A percentile compares a stretch with the other conserved stretches of the same genome.
These are phyloP conservation scores for Slavum lentiscoides DNA, from an alignment of 2,888 invertebrate species.

Conservation along the genomic window DNA sequence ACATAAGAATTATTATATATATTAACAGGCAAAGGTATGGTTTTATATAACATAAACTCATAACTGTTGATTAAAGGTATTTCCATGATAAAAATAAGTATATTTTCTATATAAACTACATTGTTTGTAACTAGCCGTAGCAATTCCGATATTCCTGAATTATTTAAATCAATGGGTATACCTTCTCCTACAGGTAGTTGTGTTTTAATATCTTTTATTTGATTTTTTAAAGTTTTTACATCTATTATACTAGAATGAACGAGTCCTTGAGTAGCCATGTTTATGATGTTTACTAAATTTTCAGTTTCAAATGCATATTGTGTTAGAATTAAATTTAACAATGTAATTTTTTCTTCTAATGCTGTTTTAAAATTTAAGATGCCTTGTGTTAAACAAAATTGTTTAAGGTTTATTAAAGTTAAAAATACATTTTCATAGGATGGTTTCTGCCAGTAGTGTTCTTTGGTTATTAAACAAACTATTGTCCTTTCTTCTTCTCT, in stretches of 20 bases:
- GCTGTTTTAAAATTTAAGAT: constrained; percentile 3
- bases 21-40: background rate
- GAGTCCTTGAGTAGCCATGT: background rate
- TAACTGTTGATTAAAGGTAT: background rate
- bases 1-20: background rate
- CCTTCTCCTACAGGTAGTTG: background rate
- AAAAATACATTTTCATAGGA: background rate
- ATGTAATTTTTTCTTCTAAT: background rate
- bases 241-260: background rate
- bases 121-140: background rate
- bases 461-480: background rate
- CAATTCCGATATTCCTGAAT: background rate
- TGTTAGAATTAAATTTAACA: background rate
- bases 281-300: constrained; percentile 16
- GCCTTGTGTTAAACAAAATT: background rate
- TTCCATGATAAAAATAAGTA: background rate
- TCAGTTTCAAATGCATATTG: constrained; percentile 9
- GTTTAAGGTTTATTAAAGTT: background rate
- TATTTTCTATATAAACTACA: background rate
- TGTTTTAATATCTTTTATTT: background rate
- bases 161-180: background rate
- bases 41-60: background rate
- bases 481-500: background rate
- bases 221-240: background rate
- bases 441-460: background rate